Percentiles rank a stretch among this genome's conserved stretches.
Conservation (phyloP, 2,113 vertebrate genomes). For the Propithecus coquereli region DNA sequence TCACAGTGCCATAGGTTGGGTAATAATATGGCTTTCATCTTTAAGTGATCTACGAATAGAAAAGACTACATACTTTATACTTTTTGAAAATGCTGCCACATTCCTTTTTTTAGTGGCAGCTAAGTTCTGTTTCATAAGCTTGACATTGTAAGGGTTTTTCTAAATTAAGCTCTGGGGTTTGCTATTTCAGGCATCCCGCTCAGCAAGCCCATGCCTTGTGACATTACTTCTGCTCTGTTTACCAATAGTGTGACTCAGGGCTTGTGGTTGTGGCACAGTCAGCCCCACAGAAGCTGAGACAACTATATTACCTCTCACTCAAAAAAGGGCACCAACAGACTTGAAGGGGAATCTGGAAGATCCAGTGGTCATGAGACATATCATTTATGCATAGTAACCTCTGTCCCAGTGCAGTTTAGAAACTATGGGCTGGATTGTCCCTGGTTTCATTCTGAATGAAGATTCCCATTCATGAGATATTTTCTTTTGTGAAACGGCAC, state of each 20-base stretch:
- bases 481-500: constrained; percentile 17
- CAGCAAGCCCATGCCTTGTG: not conserved
- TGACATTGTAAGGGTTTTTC: constrained; percentile 14
- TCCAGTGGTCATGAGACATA: not conserved
- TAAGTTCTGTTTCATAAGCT: not conserved
- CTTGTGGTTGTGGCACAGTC: constrained; percentile 24
- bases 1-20: not conserved
- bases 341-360: constrained; percentile 20
- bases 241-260: constrained; percentile 61
- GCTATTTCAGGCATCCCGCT: constrained; percentile 46
- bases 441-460: not conserved
- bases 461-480: not conserved
- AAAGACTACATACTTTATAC: not conserved
- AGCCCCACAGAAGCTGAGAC: not conserved
- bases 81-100: not conserved
- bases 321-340: not conserved
- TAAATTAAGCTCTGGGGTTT: constrained; percentile 45
- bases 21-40: not conserved
- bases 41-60: not conserved
- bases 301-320: not conserved
- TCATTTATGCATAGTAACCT: not conserved
- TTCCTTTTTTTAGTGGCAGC: not conserved
- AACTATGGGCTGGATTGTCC: not conserved
- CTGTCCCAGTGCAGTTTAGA: not conserved
- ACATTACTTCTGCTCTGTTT: constrained; percentile 67